These are phyloP conservation scores for Mus spicilegus DNA, from an alignment of 2,113 vertebrate species.

Conservation along the genomic window DNA sequence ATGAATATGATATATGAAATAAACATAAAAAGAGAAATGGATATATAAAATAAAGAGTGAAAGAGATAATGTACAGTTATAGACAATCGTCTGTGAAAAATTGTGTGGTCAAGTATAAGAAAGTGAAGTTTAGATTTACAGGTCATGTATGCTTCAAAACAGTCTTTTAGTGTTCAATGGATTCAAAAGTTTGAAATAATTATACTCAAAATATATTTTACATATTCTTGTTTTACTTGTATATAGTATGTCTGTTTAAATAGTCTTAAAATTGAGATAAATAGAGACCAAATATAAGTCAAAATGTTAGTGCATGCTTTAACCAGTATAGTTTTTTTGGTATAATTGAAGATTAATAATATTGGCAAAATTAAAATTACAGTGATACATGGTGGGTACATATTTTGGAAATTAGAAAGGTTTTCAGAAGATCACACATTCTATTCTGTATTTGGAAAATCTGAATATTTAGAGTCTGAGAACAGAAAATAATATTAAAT, in stretches of 20 bases:
- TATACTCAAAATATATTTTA: slow-evolving; percentile 27
- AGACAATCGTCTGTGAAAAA: background rate
- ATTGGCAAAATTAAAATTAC: background rate
- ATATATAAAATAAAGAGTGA: background rate
- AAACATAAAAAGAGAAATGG: background rate
- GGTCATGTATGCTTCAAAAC: background rate
- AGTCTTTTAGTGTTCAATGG: background rate
- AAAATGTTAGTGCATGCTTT: background rate
- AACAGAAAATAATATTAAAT: background rate
- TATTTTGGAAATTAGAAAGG: background rate
- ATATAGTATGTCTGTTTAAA: background rate
- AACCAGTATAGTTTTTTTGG: background rate
- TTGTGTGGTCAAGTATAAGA: background rate
- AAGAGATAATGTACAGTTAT: background rate
- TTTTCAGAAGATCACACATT: background rate
- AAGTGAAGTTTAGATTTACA: background rate
- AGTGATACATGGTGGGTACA: background rate
- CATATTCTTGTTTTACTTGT: background rate
- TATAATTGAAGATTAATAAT: background rate
- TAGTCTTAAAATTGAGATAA: background rate
- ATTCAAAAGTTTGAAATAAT: background rate
- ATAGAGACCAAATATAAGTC: background rate
- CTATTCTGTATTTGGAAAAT: background rate
- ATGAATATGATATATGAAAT: background rate
- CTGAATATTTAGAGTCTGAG: background rate